Base-by-base conservation (phyloP, 2,797 vertebrate species). In the Liparis tanakae region DNA sequence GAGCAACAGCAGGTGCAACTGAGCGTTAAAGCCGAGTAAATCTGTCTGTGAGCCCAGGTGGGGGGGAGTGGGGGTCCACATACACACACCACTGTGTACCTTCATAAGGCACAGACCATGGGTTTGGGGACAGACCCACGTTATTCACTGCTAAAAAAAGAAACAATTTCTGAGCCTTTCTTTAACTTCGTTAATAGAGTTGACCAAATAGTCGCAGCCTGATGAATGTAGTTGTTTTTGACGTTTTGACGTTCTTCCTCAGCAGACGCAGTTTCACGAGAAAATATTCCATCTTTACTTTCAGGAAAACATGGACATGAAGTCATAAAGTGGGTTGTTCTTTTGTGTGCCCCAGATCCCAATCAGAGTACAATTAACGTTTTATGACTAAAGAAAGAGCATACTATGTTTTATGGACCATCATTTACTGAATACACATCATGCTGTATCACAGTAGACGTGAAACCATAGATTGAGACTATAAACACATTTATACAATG, bases 21-120 rank as follows among this genome's bases (percentile, higher is more conserved):
- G 77, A 78, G 63, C 70, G 34, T 77, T 82, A 85, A 86, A 83
- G 71, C 59, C 20, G 33, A 59, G 63, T 70, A 76, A 85, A 82
- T 78, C 68, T 72, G 76, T 83, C 73, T 78, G 72, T 53, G 67
- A 66, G 73, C 64, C 51, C 53, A 6, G 12, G 56, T 7, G 12
- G 18, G 20, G n/a, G 18, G 25, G 0, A 5, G 13, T 6, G 0
- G 44, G 13, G 0, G 22, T 3, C 6, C 2, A 6, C 20, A 1
- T 18, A 33, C 25, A 13, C 41, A 30, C 60, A 46, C 34, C 5
- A 34, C 36, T 7, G 10, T 61, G 22, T 53, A 20, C 36, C 18
- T 51, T 7, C 1, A 59, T 3, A 4, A 58, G 18, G 5, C 10
- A 39, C 33, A 7, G 14, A 5, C 53, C 6, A 20, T 33, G 6